Conservation (phyloP, 2,888 invertebrate species). For the Linnaemya tessellans region DNA sequence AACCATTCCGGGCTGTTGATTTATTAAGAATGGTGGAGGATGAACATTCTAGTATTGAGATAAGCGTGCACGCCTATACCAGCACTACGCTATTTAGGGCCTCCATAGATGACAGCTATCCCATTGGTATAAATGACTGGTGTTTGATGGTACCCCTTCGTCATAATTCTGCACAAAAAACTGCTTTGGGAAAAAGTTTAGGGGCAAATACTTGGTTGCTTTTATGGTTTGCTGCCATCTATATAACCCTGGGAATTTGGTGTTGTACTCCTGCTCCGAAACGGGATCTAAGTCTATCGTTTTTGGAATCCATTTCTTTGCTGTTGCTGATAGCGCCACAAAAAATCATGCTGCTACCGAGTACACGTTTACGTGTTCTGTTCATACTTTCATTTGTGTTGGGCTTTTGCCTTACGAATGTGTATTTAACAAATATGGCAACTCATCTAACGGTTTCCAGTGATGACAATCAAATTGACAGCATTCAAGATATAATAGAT, state of each 20-base stretch:
- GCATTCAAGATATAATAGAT: slow-evolving; percentile 76
- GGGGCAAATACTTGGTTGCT: slow-evolving; percentile 75
- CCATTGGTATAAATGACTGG: slow-evolving; percentile 78
- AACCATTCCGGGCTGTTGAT: not conserved
- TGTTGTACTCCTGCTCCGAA: slow-evolving; percentile 74
- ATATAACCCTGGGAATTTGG: slow-evolving; percentile 76
- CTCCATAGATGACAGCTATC: slow-evolving; percentile 76
- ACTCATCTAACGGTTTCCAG: slow-evolving; percentile 77
- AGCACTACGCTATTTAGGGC: slow-evolving; percentile 66
- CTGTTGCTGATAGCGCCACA: slow-evolving; percentile 74
- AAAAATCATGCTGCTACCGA: slow-evolving; percentile 66
- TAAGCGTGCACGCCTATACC: slow-evolving; percentile 77
- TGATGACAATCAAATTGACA: slow-evolving; percentile 74
- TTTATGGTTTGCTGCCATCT: slow-evolving; percentile 70
- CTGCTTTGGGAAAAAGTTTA: slow-evolving; percentile 75
- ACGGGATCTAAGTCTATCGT: slow-evolving; percentile 74
- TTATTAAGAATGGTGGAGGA: slow-evolving; percentile 33
- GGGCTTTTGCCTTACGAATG: slow-evolving; percentile 77
- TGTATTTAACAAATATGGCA: slow-evolving; percentile 78
- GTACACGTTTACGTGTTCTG: slow-evolving; percentile 75
- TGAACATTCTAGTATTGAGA: slow-evolving; percentile 75
- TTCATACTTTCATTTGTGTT: slow-evolving; percentile 74
- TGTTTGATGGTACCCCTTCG: slow-evolving; percentile 79
- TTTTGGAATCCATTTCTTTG: slow-evolving; percentile 76
- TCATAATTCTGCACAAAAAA: slow-evolving; percentile 74